Conservation (phyloP, 1,140 invertebrate species). For the Augochlora pura region DNA sequence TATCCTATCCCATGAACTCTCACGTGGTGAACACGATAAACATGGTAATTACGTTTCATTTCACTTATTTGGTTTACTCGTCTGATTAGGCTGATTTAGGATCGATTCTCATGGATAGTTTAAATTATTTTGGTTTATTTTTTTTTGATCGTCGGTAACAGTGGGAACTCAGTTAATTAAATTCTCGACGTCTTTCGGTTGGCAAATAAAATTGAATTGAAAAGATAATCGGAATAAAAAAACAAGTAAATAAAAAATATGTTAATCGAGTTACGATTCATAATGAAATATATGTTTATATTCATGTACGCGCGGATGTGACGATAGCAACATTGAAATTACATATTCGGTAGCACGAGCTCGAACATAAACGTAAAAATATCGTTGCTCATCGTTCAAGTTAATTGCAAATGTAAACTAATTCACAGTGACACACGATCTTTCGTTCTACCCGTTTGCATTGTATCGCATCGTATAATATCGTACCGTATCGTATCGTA, state of each 20-base stretch:
- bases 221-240: neutral
- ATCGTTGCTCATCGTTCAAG: slow-evolving; percentile 34
- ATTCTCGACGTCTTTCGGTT: neutral
- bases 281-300: slow-evolving; percentile 4
- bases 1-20: slow-evolving; percentile 6
- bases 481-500: no score
- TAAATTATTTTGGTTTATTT: neutral
- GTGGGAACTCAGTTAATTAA: neutral
- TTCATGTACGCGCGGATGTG: slow-evolving; percentile 8
- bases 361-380: slow-evolving; percentile 35
- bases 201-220: neutral
- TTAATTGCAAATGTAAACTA: neutral
- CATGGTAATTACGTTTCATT: neutral
- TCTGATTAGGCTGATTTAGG: neutral
- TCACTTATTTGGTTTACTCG: slow-evolving; percentile 12
- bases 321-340: slow-evolving; percentile 11
- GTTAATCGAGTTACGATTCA: slow-evolving; percentile 21
- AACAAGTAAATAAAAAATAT: neutral
- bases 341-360: slow-evolving; percentile 16
- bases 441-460: neutral
- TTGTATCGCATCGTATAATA: neutral
- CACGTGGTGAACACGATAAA: neutral
- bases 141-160: neutral
- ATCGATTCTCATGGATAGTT: neutral
- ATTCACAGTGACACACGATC: slow-evolving; percentile 1